Evolutionary conservation across 2,797 vertebrate genomes (phyloP).

Genomic region (Poeciliopsis gracilis): DNA sequence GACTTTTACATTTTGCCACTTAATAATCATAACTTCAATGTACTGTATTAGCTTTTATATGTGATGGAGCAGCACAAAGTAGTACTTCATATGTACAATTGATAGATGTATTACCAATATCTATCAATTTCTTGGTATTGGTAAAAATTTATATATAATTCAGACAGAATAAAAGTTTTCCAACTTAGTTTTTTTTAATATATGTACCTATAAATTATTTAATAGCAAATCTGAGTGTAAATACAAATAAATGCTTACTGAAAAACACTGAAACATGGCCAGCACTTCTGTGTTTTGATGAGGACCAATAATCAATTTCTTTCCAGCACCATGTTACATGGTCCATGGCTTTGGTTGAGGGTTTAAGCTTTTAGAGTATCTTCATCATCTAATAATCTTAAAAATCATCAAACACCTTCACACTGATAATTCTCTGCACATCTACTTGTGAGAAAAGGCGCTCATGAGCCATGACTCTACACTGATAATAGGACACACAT

Average conservation of each 20-base stretch:
- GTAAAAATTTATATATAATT: not conserved
- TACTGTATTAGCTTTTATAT: not conserved
- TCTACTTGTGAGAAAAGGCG: conserved; percentile 6
- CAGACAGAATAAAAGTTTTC: not conserved
- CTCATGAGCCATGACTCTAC: not conserved
- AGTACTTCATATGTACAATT: not conserved
- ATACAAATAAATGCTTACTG: conserved; percentile 7
- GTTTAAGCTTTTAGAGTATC: conserved; percentile 19
- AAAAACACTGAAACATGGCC: not conserved
- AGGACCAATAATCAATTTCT: conserved; percentile 10
- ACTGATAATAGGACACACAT: conserved; percentile 12
- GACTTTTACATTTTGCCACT: not conserved
- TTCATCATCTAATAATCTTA: conserved; percentile 33
- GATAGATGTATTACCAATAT: not conserved
- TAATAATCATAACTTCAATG: not conserved
- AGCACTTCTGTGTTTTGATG: not conserved
- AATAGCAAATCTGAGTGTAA: not conserved
- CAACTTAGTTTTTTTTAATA: not conserved
- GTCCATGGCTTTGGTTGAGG: conserved; percentile 17
- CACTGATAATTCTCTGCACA: conserved; percentile 30
- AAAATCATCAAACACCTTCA: conserved; percentile 30
- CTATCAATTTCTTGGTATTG: not conserved
- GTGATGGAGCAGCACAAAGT: not conserved
- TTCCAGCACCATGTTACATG: conserved; percentile 35
- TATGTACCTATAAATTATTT: not conserved